Evolutionary conservation across 2,113 vertebrate genomes (phyloP).

Genomic region (Leucoraja erinaceus): DNA sequence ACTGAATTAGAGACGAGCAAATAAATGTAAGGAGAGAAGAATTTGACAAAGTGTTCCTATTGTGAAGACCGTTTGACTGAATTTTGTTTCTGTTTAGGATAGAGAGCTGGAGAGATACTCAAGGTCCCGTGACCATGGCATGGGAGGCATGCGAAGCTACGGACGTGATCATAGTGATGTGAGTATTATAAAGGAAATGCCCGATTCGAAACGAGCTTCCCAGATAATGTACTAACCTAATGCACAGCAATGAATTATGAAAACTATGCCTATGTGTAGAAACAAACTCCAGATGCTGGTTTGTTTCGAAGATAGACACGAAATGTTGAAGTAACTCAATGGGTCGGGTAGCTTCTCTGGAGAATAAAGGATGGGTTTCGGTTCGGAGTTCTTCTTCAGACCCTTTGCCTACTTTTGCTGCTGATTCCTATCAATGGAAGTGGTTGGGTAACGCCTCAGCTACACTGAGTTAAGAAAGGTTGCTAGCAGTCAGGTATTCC

Average conservation of each 20-base stretch:
- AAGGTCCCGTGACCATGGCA: not conserved
- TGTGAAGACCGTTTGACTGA: not conserved
- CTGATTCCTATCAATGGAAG: not conserved
- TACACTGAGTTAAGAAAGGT: not conserved
- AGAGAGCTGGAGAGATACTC: constrained; percentile 4
- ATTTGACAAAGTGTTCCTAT: not conserved
- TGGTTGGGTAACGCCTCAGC: not conserved
- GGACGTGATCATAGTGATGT: not conserved
- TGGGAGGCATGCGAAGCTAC: not conserved
- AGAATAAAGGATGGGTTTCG: no score
- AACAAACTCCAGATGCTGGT: no score
- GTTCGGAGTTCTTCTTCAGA: no score
- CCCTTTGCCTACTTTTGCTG: no score
- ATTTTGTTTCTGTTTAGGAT: not conserved
- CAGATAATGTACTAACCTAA: no score
- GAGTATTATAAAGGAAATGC: not conserved
- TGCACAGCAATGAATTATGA: not conserved
- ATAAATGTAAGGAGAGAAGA: not conserved
- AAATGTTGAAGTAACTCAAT: no score
- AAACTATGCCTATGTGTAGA: not conserved
- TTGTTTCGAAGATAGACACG: no score
- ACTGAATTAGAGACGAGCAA: not conserved
- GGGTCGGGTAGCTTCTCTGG: no score
- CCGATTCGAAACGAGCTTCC: not conserved
- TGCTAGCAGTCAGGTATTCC: not conserved